phyloP scores from a whole-genome alignment of 2,888 invertebrate species.

The Rhabditoides inermis region DNA sequence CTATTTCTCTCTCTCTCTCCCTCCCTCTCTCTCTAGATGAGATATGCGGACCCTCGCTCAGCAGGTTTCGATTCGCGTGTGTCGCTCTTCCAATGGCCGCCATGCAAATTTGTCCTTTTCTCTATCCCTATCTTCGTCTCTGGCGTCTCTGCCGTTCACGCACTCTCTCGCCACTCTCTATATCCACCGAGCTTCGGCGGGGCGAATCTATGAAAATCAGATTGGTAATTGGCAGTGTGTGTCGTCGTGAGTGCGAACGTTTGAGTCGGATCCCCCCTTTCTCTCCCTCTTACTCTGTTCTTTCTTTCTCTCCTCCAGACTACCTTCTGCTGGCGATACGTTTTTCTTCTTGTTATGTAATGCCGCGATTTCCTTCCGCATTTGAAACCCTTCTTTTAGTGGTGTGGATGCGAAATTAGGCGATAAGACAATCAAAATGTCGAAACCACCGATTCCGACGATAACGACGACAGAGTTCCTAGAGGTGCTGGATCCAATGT shows the following conservation, averaged over 20 bases:
- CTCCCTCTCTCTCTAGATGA: too few species aligned
- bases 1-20: slow-evolving; percentile 3
- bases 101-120: not conserved
- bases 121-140: not conserved
- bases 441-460: not conserved
- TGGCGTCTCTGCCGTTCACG: not conserved
- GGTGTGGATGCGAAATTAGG: too few species aligned
- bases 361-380: not conserved
- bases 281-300: not conserved
- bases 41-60: not conserved
- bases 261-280: not conserved
- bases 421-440: not conserved
- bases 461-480: slow-evolving; percentile 3
- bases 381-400: too few species aligned
- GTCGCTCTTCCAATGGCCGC: not conserved
- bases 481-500: slow-evolving; percentile 7
- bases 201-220: too few species aligned
- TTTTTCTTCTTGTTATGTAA: not conserved
- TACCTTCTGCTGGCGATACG: slow-evolving; percentile 3
- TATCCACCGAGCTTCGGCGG: not conserved
- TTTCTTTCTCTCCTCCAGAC: not conserved
- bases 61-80: not conserved
- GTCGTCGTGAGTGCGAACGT: not conserved
- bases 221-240: too few species aligned
- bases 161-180: not conserved